Evolutionary conservation across 2,888 invertebrate species (phyloP), one percentile per base, ranked within the genome.

Genomic region (Chelonus formosanus): DNA sequence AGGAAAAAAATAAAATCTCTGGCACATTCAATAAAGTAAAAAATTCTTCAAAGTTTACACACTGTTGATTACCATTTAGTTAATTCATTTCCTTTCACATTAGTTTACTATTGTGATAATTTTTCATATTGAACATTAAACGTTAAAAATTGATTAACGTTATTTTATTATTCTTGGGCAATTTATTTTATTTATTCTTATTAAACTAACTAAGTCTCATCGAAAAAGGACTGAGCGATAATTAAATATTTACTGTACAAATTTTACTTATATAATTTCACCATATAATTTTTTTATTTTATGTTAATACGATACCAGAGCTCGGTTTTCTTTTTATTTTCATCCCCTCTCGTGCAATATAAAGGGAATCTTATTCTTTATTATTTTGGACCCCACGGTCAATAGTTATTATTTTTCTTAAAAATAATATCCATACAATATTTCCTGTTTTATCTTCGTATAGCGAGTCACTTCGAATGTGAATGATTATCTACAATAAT

Each of bases 191-290:
- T 10, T 48, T 20, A 48, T 48, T 48, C 10, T 44, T 8, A 63
- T 67, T 72, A 68, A 68, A 69, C 75, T 77, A 77, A 75, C 74
- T 77, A 75, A 77, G 74, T 73, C 20, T 77, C 75, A 74, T 71
- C 66, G 63, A 69, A 67, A 73, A 70, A 73, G 73, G 74, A 77
- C 76, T 76, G 76, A 78, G 73, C 74, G 77, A 75, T 76, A 76
- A 78, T 75, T 75, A 74, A 77, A 72, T 73, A 75, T 77, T 75
- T 75, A 78, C 81, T 80, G 80, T 79, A 81, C 81, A 80, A 75
- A 77, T 73, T 74, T 70, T 70, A 20, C 20, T 20, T 20, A 20
- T 20, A 20, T 20, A 20, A 70, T 71, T 63, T 67, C 36, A 61
- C 63, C 48, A 3, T 36, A 53, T 58, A 43, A 40, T 68, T 66